Evolutionary conservation across 2,797 vertebrate species (phyloP), one percentile per base, ranked within the genome.

Genomic region (Hippoglossus hippoglossus): DNA sequence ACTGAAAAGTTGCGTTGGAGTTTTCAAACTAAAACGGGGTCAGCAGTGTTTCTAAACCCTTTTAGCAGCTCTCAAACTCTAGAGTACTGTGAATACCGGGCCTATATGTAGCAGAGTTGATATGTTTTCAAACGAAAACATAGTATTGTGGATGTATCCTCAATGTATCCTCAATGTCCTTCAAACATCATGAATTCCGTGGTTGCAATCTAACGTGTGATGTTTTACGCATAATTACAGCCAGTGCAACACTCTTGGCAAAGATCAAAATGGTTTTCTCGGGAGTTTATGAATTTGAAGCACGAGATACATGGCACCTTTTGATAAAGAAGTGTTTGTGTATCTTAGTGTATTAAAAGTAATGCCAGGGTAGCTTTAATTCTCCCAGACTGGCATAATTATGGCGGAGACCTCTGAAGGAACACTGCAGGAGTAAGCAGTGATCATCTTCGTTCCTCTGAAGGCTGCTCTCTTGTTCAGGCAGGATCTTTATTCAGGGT

Each of bases 351-450:
- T 60, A 81, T 89, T 85, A 86, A 75, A 86, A 71, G 76, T 90
- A 91, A 92, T 91, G 85, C 79, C 82, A 83, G 83, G 89, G 87
- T 90, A 79, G 79, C 82, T 90, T 82, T 87, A 81, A 89, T 69
- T 87, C 80, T 83, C 62, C 75, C 74, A 89, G 89, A 90, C 87
- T 92, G 87, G 91, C 86, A 91, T 90, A 90, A 92, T 91, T 91
- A 89, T 73, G 81, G 85, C 46, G 54, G 73, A 88, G 85, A 84
- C 80, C 81, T 92, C 83, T 89, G 71, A 71, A 71, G 84, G 71
- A 76, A 67, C 71, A 52, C 66, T 73, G 56, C 26, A 73, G 68
- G 63, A 87, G 80, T 76, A 90, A 88, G 89, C 86, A 77, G 84
- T 86, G 87, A 90, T 93, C 90, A 87, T 89, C 84, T 72, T 89